These are phyloP conservation scores for Anabas testudineus DNA, from an alignment of 2,797 vertebrate genomes.

Conservation along the genomic window DNA sequence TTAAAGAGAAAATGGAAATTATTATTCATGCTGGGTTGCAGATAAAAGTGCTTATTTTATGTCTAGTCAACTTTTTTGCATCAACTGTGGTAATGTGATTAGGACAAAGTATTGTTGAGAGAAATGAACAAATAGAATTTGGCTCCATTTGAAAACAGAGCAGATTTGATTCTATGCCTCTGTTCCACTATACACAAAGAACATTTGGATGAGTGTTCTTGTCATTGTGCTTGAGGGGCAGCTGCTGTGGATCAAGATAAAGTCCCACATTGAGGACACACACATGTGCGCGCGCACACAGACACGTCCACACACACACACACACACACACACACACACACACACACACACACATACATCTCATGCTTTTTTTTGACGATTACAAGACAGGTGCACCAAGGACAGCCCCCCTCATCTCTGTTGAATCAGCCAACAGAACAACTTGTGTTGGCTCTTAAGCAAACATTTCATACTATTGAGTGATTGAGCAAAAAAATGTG, in stretches of 20 bases:
- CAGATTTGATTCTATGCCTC: constrained; percentile 56
- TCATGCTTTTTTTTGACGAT: constrained; percentile 52
- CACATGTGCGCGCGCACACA: not conserved
- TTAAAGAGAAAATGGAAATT: constrained; percentile 35
- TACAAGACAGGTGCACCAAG: constrained; percentile 63
- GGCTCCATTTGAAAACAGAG: constrained; percentile 57
- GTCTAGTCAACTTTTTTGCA: constrained; percentile 42
- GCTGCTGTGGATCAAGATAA: constrained; percentile 63
- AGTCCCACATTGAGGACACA: constrained; percentile 16
- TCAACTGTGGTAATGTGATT: constrained; percentile 56
- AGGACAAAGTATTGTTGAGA: constrained; percentile 45
- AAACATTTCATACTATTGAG: not conserved
- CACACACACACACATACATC: too few species aligned
- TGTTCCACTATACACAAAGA: constrained; percentile 59
- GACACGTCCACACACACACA: constrained; percentile 18
- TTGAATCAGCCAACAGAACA: constrained; percentile 8
- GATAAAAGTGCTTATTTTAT: constrained; percentile 37
- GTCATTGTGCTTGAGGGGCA: constrained; percentile 58
- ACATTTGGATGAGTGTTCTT: constrained; percentile 43
- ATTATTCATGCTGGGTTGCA: constrained; percentile 13
- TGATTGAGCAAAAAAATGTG: too few species aligned
- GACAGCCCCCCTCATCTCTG: constrained; percentile 25
- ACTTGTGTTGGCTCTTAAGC: constrained; percentile 11
- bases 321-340: too few species aligned
- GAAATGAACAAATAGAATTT: constrained; percentile 52